Percentiles rank a stretch among this genome's conserved stretches.
These are phyloP conservation scores for Amphiprion percula DNA, from an alignment of 2,113 vertebrate species.

Conservation along the genomic window DNA sequence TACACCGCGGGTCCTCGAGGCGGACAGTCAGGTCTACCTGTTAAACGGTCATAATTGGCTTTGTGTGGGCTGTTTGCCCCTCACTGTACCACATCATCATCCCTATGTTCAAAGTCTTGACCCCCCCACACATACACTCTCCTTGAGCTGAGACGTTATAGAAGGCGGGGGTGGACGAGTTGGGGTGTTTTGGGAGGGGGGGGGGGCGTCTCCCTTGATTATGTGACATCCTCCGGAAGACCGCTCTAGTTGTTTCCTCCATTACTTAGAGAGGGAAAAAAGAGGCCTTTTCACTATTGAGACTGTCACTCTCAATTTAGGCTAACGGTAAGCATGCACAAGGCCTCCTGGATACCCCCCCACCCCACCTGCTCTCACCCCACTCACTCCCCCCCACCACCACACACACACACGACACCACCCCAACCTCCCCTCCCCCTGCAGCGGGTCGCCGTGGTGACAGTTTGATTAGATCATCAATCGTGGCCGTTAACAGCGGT, in stretches of 20 bases:
- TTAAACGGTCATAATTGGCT: constrained; percentile 38
- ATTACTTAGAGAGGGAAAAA: constrained; percentile 91
- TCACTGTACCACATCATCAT: constrained; percentile 81
- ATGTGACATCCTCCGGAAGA: constrained; percentile 97
- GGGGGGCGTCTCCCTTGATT: constrained; percentile 86
- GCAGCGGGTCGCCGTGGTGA: constrained; percentile 93
- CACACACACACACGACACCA: constrained; percentile 26
- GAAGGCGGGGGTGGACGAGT: constrained; percentile 2
- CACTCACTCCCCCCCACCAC: constrained; percentile 17
- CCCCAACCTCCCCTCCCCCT: constrained; percentile 81
- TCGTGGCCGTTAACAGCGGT: constrained; percentile 98
- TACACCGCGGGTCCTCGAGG: neutral
- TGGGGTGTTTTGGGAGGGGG: constrained; percentile 34
- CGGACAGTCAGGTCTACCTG: neutral
- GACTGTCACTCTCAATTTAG: constrained; percentile 99
- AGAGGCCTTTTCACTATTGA: constrained; percentile 97
- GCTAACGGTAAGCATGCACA: constrained; percentile 97
- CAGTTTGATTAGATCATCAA: constrained; percentile 99
- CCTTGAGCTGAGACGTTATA: constrained; percentile 33
- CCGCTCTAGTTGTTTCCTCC: constrained; percentile 95
- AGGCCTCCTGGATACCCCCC: constrained; percentile 91
- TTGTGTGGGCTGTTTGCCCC: constrained; percentile 65
- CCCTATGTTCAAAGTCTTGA: constrained; percentile 43
- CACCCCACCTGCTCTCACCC: constrained; percentile 79
- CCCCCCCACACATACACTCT: constrained; percentile 4